Percentiles rank a stretch among this genome's conserved stretches.
Evolutionary conservation across 2,113 vertebrate genomes (phyloP).

Genomic region (Mungos mungo): DNA sequence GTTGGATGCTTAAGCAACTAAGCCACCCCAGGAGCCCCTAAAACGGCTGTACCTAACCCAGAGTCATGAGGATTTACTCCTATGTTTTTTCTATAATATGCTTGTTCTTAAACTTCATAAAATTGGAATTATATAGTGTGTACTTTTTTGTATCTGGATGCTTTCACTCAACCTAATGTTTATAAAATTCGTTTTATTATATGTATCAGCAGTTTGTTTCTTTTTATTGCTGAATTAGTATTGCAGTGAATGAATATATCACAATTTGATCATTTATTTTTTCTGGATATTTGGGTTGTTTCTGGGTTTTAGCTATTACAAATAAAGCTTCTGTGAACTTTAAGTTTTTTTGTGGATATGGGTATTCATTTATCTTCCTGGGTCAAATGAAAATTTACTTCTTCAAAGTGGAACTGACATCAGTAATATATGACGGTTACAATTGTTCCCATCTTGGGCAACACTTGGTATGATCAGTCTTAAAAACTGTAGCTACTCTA

Average conservation of each 20-base stretch:
- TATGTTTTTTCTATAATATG: neutral
- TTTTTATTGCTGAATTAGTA: neutral
- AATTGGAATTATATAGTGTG: neutral
- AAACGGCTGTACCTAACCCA: neutral
- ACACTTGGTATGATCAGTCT: neutral
- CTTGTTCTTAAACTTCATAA: conserved; percentile 1
- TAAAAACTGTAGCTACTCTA: neutral
- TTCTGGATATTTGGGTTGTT: neutral
- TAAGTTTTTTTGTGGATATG: neutral
- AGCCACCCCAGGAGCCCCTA: no score
- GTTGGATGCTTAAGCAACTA: no score
- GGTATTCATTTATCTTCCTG: neutral
- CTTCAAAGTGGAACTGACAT: neutral
- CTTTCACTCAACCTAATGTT: neutral
- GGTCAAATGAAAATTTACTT: neutral
- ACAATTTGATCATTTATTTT: neutral
- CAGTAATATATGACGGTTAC: neutral
- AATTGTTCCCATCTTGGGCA: neutral
- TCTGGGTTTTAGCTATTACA: neutral
- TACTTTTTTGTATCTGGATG: neutral
- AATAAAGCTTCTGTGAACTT: neutral
- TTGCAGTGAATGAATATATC: neutral
- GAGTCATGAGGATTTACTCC: neutral
- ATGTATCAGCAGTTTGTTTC: neutral
- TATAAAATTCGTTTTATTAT: neutral